phyloP scores from a whole-genome alignment of 2,888 invertebrate species.

The Polia nebulosa region DNA sequence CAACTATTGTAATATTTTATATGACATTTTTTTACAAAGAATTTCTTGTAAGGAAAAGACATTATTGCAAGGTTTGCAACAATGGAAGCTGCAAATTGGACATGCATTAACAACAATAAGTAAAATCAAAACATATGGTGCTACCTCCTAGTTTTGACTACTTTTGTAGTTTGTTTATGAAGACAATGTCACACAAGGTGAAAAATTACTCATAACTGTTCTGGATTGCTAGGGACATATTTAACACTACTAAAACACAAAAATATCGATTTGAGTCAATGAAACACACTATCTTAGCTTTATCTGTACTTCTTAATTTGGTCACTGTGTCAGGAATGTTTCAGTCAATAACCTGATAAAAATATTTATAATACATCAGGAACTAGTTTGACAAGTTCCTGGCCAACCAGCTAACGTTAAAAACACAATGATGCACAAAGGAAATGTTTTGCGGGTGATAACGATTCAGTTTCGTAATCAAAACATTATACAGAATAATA shows the following conservation, averaged over 20 bases:
- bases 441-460: constrained; percentile 71
- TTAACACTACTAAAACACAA: background rate
- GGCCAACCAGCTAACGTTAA: constrained; percentile 32
- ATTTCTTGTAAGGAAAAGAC: background rate
- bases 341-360: constrained; percentile 53
- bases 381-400: constrained; percentile 34
- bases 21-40: background rate
- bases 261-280: background rate
- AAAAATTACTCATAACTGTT: constrained; percentile 3
- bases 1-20: background rate
- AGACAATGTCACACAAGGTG: constrained; percentile 52
- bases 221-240: background rate
- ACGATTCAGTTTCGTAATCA: constrained; percentile 75
- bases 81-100: background rate
- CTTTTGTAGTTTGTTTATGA: background rate
- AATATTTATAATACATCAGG: constrained; percentile 25
- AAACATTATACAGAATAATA: constrained; percentile 67
- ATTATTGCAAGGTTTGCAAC: background rate
- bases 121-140: constrained; percentile 16
- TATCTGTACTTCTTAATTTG: constrained; percentile 36
- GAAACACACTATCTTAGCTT: constrained; percentile 15
- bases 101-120: background rate
- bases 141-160: background rate
- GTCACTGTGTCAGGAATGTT: constrained; percentile 47
- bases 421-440: constrained; percentile 65